Conservation (phyloP, 2,113 vertebrate genomes). For the Siniperca chuatsi region DNA sequence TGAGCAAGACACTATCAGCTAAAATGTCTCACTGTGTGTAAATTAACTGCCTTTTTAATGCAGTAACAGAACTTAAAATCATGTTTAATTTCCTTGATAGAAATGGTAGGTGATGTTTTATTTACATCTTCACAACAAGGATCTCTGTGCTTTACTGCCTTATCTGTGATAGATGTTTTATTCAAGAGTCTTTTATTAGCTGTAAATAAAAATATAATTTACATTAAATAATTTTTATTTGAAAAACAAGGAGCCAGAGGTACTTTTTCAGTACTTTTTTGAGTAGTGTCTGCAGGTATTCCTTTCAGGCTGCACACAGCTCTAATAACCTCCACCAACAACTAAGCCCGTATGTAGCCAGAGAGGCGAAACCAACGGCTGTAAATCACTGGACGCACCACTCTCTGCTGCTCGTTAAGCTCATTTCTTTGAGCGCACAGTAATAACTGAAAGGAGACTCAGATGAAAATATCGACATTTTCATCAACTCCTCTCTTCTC, state of each 20-base stretch:
- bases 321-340: not conserved
- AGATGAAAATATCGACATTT: not conserved
- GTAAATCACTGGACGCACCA: not conserved
- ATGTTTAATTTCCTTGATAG: not conserved
- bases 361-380: not conserved
- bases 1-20: conserved; percentile 7
- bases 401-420: not conserved
- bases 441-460: not conserved
- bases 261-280: not conserved
- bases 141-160: no score
- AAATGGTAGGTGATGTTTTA: not conserved
- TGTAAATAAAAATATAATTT: no score
- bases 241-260: no score
- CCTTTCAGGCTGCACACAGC: not conserved
- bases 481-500: not conserved
- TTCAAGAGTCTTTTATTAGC: not conserved
- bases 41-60: not conserved
- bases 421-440: not conserved
- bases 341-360: not conserved
- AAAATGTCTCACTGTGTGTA: not conserved
- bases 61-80: not conserved
- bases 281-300: not conserved
- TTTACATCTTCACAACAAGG: not conserved
- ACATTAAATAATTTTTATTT: no score
- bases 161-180: not conserved